Percentiles rank a stretch among this genome's conserved stretches.
Conservation (phyloP, 2,888 invertebrate species). For the Melinaea marsaeus region DNA sequence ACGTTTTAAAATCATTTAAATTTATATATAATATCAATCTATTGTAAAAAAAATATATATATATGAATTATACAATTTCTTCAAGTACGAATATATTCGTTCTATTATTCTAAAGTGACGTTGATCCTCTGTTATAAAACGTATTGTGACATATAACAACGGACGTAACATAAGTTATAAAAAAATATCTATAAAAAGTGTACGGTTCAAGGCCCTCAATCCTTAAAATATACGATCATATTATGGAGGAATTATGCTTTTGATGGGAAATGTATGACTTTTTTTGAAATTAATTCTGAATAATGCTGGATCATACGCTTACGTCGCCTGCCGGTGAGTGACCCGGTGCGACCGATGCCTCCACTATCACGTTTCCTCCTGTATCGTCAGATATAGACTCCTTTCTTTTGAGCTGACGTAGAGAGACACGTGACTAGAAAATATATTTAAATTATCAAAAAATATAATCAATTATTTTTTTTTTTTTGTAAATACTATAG, state of each 20-base stretch:
- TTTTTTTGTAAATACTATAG: too few species aligned
- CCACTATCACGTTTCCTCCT: conserved; percentile 41
- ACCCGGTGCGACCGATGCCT: conserved; percentile 40
- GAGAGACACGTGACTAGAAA: conserved; percentile 46
- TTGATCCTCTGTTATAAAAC: too few species aligned
- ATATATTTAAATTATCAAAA: conserved; percentile 30
- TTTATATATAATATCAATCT: too few species aligned
- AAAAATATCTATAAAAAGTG: too few species aligned
- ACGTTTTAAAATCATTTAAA: too few species aligned
- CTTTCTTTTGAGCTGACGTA: conserved; percentile 39
- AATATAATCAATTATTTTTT: too few species aligned
- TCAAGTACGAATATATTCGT: too few species aligned
- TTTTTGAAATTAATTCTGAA: conserved; percentile 28
- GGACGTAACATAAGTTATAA: too few species aligned
- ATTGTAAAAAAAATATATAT: too few species aligned
- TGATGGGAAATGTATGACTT: conserved; percentile 27
- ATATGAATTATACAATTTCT: too few species aligned
- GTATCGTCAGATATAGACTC: conserved; percentile 30
- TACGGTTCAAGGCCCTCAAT: not conserved
- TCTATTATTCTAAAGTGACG: too few species aligned
- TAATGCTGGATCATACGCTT: conserved; percentile 28
- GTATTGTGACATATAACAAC: too few species aligned
- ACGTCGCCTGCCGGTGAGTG: conserved; percentile 46
- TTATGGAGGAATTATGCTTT: conserved; percentile 29
- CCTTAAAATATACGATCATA: conserved; percentile 1